phyloP scores from a whole-genome alignment of 2,797 vertebrate genomes.

The Lutjanus argentimaculatus region DNA sequence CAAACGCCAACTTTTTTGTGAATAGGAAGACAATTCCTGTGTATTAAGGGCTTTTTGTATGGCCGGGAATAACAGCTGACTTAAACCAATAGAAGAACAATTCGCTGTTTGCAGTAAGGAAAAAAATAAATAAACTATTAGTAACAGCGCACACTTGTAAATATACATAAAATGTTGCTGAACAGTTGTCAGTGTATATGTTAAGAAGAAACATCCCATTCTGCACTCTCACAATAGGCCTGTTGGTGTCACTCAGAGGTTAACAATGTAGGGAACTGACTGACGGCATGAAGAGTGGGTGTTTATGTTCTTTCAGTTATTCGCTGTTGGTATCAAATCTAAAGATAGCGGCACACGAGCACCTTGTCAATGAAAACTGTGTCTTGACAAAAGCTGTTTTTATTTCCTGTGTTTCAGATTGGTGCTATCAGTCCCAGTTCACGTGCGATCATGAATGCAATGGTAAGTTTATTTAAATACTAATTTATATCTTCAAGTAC shows the following conservation, averaged over 20 bases:
- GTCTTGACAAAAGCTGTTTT: background rate
- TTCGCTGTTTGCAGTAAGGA: constrained; percentile 60
- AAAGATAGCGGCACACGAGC: background rate
- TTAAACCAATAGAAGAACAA: constrained; percentile 70
- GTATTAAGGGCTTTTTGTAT: constrained; percentile 60
- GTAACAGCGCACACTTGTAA: constrained; percentile 46
- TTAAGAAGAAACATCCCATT: constrained; percentile 34
- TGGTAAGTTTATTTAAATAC: constrained; percentile 67
- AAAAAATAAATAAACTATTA: constrained; percentile 44
- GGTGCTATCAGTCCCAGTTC: constrained; percentile 87
- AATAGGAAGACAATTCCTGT: constrained; percentile 77
- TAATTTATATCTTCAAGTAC: background rate
- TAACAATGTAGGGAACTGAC: constrained; percentile 19
- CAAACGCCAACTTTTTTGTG: constrained; percentile 38
- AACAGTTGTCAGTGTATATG: constrained; percentile 3
- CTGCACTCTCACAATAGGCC: constrained; percentile 25
- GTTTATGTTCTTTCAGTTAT: background rate
- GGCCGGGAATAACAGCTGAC: constrained; percentile 64
- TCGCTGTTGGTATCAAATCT: background rate
- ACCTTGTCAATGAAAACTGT: background rate
- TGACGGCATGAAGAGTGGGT: constrained; percentile 5
- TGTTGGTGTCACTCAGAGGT: constrained; percentile 31
- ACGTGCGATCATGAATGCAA: constrained; percentile 78
- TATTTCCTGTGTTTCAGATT: constrained; percentile 71
- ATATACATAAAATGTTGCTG: constrained; percentile 42